These are phyloP conservation scores for Liparis tanakae DNA, from an alignment of 2,797 vertebrate genomes.

Conservation along the genomic window DNA sequence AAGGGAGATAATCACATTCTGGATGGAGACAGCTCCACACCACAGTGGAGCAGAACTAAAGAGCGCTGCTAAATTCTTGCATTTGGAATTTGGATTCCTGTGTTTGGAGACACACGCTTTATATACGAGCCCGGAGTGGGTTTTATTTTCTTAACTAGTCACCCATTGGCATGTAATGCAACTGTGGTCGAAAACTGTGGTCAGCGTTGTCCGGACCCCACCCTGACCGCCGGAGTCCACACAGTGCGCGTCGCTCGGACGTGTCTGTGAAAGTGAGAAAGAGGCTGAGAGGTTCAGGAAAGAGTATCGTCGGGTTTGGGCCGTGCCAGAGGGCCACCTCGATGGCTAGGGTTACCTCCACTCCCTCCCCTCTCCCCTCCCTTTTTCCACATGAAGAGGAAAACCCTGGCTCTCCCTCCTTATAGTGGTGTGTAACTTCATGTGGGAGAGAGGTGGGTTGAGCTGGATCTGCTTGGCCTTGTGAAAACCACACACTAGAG, in stretches of 20 bases:
- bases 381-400: slow-evolving; percentile 74
- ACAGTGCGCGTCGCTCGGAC: slow-evolving; percentile 11
- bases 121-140: slow-evolving; percentile 55
- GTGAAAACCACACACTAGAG: slow-evolving; percentile 72
- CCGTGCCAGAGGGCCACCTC: slow-evolving; percentile 75
- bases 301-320: slow-evolving; percentile 62
- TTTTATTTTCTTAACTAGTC: slow-evolving; percentile 72
- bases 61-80: slow-evolving; percentile 51
- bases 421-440: slow-evolving; percentile 51
- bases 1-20: slow-evolving; percentile 60
- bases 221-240: slow-evolving; percentile 30
- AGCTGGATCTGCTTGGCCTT: slow-evolving; percentile 68
- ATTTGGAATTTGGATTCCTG: slow-evolving; percentile 61
- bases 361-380: slow-evolving; percentile 54
- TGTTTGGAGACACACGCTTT: slow-evolving; percentile 67
- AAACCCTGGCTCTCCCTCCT: slow-evolving; percentile 69
- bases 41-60: slow-evolving; percentile 48
- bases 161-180: slow-evolving; percentile 59
- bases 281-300: slow-evolving; percentile 44
- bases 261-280: slow-evolving; percentile 35
- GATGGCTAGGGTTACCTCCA: slow-evolving; percentile 77
- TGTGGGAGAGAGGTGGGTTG: slow-evolving; percentile 53
- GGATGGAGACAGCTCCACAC: slow-evolving; percentile 33
- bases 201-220: slow-evolving; percentile 43
- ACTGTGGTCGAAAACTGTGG: slow-evolving; percentile 59